A percentile compares a stretch with the other conserved stretches of the same genome.
These are phyloP conservation scores for Halcyon malimbica DNA, from an alignment of 2,113 vertebrate species.

Conservation along the genomic window DNA sequence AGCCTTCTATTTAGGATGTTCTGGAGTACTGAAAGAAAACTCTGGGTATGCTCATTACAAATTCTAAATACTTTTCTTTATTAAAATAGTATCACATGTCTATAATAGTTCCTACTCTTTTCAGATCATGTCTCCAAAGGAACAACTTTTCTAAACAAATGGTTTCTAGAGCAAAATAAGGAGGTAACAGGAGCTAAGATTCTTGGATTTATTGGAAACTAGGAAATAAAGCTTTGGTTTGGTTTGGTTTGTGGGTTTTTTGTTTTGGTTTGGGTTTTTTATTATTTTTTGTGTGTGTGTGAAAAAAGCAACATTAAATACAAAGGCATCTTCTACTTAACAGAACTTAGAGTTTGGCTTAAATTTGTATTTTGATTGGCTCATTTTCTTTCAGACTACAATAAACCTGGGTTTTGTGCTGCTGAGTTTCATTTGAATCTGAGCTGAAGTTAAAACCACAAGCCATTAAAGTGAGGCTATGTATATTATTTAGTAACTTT, in stretches of 20 bases:
- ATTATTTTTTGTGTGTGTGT: background rate
- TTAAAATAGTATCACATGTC: background rate
- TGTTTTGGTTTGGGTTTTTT: background rate
- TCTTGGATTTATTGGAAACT: background rate
- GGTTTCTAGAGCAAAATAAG: background rate
- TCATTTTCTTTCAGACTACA: background rate
- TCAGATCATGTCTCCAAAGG: background rate
- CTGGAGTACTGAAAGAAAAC: constrained; percentile 63
- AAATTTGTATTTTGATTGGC: background rate
- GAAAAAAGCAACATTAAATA: background rate
- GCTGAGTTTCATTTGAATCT: background rate
- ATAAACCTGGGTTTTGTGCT: background rate
- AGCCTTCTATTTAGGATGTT: constrained; percentile 32
- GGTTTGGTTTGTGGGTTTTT: background rate
- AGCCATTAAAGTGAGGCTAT: background rate
- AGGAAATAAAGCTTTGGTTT: background rate
- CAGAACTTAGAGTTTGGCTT: background rate
- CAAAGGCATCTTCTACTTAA: background rate
- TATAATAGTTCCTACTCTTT: background rate
- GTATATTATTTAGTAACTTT: background rate
- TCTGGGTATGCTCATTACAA: constrained; percentile 67
- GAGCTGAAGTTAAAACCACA: background rate
- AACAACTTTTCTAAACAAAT: background rate
- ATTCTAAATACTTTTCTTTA: background rate
- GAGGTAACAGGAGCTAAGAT: background rate